Conservation (phyloP, 1,140 invertebrate species). For the Hestina assimilis region DNA sequence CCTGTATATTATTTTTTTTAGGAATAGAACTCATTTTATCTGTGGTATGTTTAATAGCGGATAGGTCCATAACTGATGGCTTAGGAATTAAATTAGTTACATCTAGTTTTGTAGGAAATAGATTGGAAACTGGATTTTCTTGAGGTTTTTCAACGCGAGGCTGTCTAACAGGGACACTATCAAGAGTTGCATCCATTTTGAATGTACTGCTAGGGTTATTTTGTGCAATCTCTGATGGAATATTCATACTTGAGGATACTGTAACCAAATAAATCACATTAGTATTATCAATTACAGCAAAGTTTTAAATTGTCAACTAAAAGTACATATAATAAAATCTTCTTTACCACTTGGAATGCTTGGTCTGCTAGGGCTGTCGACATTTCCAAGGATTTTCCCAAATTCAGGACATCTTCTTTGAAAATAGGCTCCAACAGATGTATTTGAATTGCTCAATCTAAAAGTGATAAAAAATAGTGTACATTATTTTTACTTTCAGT, state of each 20-base stretch:
- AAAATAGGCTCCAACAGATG: slow-evolving; percentile 63
- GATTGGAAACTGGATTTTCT: slow-evolving; percentile 14
- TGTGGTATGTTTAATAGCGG: slow-evolving; percentile 10
- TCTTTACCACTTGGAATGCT: slow-evolving; percentile 54
- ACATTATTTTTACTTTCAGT: no score
- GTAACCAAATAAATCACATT: slow-evolving; percentile 26
- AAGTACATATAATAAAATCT: no score
- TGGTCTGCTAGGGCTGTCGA: slow-evolving; percentile 55
- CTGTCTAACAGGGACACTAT: slow-evolving; percentile 59
- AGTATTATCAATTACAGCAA: no score
- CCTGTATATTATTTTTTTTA: neutral
- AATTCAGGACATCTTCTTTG: slow-evolving; percentile 59
- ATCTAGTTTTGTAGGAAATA: neutral
- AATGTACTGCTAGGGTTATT: slow-evolving; percentile 33
- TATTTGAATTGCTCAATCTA: slow-evolving; percentile 49
- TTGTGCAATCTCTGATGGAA: slow-evolving; percentile 9
- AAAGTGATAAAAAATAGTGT: slow-evolving; percentile 30
- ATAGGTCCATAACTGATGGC: slow-evolving; percentile 10
- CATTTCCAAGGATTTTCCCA: slow-evolving; percentile 46
- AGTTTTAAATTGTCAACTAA: no score
- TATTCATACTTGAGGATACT: slow-evolving; percentile 43
- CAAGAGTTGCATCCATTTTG: slow-evolving; percentile 53
- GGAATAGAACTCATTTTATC: slow-evolving; percentile 2
- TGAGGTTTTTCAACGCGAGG: slow-evolving; percentile 31
- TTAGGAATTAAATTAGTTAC: slow-evolving; percentile 17